phyloP scores from a whole-genome alignment of 1,140 invertebrate genomes.

The Mylabris phalerata region DNA sequence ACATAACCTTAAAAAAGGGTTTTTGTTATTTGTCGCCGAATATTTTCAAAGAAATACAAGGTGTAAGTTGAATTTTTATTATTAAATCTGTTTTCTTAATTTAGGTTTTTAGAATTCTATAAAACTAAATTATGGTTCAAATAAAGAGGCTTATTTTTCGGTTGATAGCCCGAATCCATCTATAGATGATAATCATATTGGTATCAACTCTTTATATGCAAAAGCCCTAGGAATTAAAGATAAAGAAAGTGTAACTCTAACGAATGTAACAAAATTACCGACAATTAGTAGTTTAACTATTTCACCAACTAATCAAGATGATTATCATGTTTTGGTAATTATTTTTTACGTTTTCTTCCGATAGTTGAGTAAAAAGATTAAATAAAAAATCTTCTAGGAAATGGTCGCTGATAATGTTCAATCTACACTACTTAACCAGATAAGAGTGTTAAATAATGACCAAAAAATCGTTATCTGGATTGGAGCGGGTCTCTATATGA shows the following conservation, averaged over 20 bases:
- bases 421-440: constrained; percentile 48
- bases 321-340: constrained; percentile 38
- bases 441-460: constrained; percentile 45
- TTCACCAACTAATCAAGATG: constrained; percentile 26
- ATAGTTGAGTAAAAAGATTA: too few species aligned
- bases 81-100: not conserved
- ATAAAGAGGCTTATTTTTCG: constrained; percentile 31
- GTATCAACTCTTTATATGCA: constrained; percentile 33
- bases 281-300: constrained; percentile 31
- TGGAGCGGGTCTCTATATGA: constrained; percentile 45
- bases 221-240: constrained; percentile 31
- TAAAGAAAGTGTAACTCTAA: constrained; percentile 26
- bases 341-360: constrained; percentile 9
- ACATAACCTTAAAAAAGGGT: constrained; percentile 34
- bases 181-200: constrained; percentile 31
- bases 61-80: constrained; percentile 22
- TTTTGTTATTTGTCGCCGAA: constrained; percentile 29
- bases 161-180: constrained; percentile 16
- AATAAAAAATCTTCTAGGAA: constrained; percentile 39
- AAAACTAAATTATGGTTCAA: constrained; percentile 27
- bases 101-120: constrained; percentile 27
- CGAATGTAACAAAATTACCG: constrained; percentile 23
- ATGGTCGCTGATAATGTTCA: constrained; percentile 48
- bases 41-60: constrained; percentile 15
- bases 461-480: constrained; percentile 53